phyloP scores from a whole-genome alignment of 2,888 invertebrate genomes.

The Criorhina ranunculi region DNA sequence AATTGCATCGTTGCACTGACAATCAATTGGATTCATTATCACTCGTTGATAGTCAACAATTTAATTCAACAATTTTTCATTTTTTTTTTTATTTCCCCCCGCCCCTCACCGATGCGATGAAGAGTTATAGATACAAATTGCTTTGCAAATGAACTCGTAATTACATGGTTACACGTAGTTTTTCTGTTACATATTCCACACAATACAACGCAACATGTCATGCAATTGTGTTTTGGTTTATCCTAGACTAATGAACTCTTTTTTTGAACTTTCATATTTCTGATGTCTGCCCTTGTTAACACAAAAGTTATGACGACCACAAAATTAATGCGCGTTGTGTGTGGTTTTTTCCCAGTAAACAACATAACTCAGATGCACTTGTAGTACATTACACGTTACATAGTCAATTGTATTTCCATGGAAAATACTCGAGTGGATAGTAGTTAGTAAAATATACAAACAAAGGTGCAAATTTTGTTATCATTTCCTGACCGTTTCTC shows the following conservation, averaged over 20 bases:
- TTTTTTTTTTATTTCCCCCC: slow-evolving; percentile 7
- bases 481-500: too few species aligned
- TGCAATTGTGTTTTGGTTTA: slow-evolving; percentile 8
- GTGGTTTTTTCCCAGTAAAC: too few species aligned
- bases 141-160: slow-evolving; percentile 22
- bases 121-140: neutral
- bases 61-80: slow-evolving; percentile 69
- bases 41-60: slow-evolving; percentile 72
- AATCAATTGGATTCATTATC: slow-evolving; percentile 73
- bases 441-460: too few species aligned
- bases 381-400: too few species aligned
- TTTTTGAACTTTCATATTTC: slow-evolving; percentile 15
- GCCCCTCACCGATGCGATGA: too few species aligned
- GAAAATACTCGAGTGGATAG: too few species aligned
- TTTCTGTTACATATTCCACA: slow-evolving; percentile 12
- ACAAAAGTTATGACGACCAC: slow-evolving; percentile 61
- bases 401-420: too few species aligned
- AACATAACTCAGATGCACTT: too few species aligned
- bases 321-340: slow-evolving; percentile 41
- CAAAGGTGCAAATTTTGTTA: too few species aligned
- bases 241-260: slow-evolving; percentile 48
- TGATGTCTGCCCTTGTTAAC: slow-evolving; percentile 44
- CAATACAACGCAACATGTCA: slow-evolving; percentile 36
- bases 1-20: slow-evolving; percentile 69
- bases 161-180: slow-evolving; percentile 29